Percentiles rank a stretch among this genome's conserved stretches.
Evolutionary conservation across 2,888 invertebrate genomes (phyloP).

Genomic region (Nasonia oneida): DNA sequence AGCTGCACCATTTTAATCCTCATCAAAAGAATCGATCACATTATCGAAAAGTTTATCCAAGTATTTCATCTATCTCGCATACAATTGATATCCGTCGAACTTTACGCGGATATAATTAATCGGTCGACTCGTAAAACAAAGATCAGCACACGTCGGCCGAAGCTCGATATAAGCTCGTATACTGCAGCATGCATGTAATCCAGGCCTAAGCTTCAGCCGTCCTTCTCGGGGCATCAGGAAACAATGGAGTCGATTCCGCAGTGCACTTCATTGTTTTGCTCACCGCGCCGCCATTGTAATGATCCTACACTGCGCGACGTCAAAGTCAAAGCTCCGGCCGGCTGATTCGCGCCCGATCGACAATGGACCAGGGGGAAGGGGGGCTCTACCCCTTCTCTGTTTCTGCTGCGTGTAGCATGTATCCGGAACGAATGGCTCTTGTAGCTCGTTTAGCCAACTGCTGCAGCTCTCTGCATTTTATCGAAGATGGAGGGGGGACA

Average conservation of each 20-base stretch:
- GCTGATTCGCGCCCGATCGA: constrained; percentile 43
- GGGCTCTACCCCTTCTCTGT: neutral
- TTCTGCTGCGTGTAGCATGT: neutral
- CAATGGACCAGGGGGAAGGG: constrained; percentile 3
- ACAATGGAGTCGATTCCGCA: constrained; percentile 48
- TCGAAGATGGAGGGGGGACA: constrained; percentile 45
- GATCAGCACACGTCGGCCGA: neutral
- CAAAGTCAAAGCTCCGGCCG: constrained; percentile 49
- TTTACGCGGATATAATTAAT: constrained; percentile 45
- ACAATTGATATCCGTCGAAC: neutral
- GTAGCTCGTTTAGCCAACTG: neutral
- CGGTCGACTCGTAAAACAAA: constrained; percentile 24
- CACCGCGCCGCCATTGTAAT: constrained; percentile 33
- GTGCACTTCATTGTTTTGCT: constrained; percentile 51
- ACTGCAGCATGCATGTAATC: constrained; percentile 1
- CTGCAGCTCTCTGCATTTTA: constrained; percentile 26
- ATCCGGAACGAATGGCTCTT: constrained; percentile 33
- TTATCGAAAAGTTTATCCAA: neutral
- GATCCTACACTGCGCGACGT: constrained; percentile 37
- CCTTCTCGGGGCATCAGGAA: neutral
- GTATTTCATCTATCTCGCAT: neutral
- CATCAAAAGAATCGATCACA: no score
- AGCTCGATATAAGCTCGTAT: neutral
- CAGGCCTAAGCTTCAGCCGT: neutral
- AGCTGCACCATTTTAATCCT: no score